These are phyloP conservation scores for Ceramica pisi DNA, from an alignment of 2,888 invertebrate species.

Conservation along the genomic window DNA sequence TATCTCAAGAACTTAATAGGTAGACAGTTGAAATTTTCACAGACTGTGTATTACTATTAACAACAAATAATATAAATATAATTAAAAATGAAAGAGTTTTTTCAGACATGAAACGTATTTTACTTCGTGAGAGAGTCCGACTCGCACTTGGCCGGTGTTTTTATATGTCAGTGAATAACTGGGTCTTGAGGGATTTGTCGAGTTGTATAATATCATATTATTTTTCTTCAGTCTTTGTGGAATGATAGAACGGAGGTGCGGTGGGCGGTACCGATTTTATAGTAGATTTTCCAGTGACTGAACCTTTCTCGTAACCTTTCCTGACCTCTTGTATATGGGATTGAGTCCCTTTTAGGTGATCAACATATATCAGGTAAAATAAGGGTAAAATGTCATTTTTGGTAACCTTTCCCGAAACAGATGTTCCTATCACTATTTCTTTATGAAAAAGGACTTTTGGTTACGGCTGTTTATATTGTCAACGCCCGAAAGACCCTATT, in stretches of 20 bases:
- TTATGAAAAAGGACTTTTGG: neutral
- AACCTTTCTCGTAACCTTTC: constrained; percentile 45
- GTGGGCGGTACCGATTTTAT: constrained; percentile 30
- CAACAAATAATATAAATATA: too few relatives aligned
- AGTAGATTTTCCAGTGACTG: constrained; percentile 42
- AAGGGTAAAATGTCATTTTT: constrained; percentile 14
- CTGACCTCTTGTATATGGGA: constrained; percentile 17
- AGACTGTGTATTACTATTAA: too few relatives aligned
- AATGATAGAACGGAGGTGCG: constrained; percentile 8
- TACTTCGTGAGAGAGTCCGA: too few relatives aligned
- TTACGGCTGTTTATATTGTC: neutral
- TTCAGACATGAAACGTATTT: too few relatives aligned
- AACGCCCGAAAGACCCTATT: too few relatives aligned
- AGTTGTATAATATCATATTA: constrained; percentile 34
- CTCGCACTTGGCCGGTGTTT: neutral
- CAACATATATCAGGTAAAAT: constrained; percentile 8
- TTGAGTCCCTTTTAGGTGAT: constrained; percentile 40
- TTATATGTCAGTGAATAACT: neutral
- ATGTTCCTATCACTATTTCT: neutral
- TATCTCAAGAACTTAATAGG: too few relatives aligned
- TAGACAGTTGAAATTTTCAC: too few relatives aligned
- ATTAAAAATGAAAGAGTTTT: too few relatives aligned
- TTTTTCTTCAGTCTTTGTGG: constrained; percentile 27
- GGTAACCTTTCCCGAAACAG: neutral
- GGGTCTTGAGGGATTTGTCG: neutral